Conservation (phyloP, 2,797 vertebrate genomes). For the Peromyscus attwateri region DNA sequence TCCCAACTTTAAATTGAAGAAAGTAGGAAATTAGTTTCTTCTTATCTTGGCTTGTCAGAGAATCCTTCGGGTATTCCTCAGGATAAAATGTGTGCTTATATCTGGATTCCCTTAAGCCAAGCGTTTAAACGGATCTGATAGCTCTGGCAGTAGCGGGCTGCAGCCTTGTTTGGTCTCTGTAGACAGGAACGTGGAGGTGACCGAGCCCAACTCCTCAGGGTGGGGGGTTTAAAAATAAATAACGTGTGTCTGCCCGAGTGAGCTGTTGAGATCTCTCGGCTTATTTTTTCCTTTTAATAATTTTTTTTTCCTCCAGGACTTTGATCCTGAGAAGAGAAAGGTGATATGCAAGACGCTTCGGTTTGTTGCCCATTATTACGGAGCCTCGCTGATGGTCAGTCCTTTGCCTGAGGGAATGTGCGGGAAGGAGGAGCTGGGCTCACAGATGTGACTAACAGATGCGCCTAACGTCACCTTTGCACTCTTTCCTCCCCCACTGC, state of each 20-base stretch:
- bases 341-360: constrained; percentile 96
- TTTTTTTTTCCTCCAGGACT: constrained; percentile 90
- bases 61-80: constrained; percentile 66
- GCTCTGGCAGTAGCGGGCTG: not conserved
- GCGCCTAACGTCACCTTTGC: not conserved
- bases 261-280: constrained; percentile 27
- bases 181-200: constrained; percentile 17
- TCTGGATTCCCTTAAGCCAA: constrained; percentile 62
- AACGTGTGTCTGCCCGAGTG: constrained; percentile 2
- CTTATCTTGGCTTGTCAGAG: constrained; percentile 77
- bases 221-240: not conserved
- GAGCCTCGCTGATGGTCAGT: constrained; percentile 96
- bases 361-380: constrained; percentile 95
- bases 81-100: constrained; percentile 31
- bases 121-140: constrained; percentile 65
- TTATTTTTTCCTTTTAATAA: constrained; percentile 73
- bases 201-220: constrained; percentile 1
- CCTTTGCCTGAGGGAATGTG: not conserved
- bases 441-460: not conserved
- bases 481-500: not conserved
- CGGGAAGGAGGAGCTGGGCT: not conserved
- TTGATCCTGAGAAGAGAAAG: constrained; percentile 96
- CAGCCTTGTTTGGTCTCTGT: not conserved
- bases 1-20: constrained; percentile 72
- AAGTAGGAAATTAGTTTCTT: constrained; percentile 74